Base-by-base conservation (phyloP, 2,113 vertebrate species). In the Psilopsiagon aurifrons region DNA sequence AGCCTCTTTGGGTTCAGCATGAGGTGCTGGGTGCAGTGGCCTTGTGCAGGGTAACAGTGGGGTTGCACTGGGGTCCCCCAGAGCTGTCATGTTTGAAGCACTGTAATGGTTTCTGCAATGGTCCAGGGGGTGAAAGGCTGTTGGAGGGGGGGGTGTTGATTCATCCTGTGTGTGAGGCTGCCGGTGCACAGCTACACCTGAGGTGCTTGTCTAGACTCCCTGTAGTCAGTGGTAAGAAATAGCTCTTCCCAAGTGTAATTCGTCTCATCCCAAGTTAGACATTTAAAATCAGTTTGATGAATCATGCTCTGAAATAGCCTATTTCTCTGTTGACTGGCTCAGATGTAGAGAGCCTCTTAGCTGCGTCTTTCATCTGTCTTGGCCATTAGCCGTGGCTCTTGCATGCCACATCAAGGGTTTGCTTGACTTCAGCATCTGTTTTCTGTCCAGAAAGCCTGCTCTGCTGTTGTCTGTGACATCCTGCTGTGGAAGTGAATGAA, bases 211-310 rank as follows among this genome's bases (percentile, higher is more conserved):
- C 91, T 60, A 19, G 68, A 47, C 73, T 79, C 73, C 67, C 55
- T 24, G n/a, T 6, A n/a, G 82, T 23, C 78, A 7, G 25, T 3
- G 55, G 39, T 25, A 59, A 83, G 90, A 90, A 95, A 87, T 54
- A 90, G 94, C 91, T 95, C 78, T 70, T 54, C 78, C 69, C 16
- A 9, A 55, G 87, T 11, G 57, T 74, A 44, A 71, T 93, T 76
- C 28, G 14, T 87, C 74, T 90, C 55, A 33, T 79, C 90, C 77
- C n/a, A 2, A 69, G 86, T 63, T 83, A 78, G 90, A 60, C 83
- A 44, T 79, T 87, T 83, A 83, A 73, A 92, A 79, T 69, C 43
- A 86, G 71, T 14, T 83, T 90, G 90, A 92, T 86, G 90, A 83
- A 90, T 95, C 90, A 83, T 55, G 0, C 77, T 75, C 90, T 31